Base-by-base conservation (phyloP, 2,797 vertebrate species). In the Hipposideros larvatus region DNA sequence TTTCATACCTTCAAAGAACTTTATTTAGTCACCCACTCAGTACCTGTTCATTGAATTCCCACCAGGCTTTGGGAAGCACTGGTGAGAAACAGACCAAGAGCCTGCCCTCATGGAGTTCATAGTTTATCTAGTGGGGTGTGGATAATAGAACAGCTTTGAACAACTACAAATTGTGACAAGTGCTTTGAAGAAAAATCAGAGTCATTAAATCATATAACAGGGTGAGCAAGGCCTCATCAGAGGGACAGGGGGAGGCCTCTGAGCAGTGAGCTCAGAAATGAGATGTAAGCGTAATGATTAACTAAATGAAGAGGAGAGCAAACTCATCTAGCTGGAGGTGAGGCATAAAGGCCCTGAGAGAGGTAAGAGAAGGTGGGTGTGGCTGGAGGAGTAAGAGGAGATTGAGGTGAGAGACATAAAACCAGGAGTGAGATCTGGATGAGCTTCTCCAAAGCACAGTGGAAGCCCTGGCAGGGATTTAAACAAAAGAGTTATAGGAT, bases 1-100 rank as follows among this genome's bases (percentile, higher is more conserved):
- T 95, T 97, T 97, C 90, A 94, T 66, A 16, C 10, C 22, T 71
- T 87, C 55, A 41, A 61, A 73, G 28, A 74, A 70, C 4, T 74
- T 95, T 34, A 22, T 73, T 46, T 51, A 79, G 51, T 34, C 18
- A 57, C 53, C 31, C 7, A 28, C 24, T 77, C 0, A 57, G 41
- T 24, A 55, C 31, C 28, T 83, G 28, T 15, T 71, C 31, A 24
- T 0, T 24, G 43, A 48, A 51, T 51, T 18, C 7, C 19, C 14
- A 53, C 24, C 19, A 37, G 7, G 4, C 24, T 94, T 68, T 79
- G 46, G 63, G 61, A 77, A 83, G 24, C 22, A 82, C 26, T n/a
- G n/a, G 34, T 53, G 79, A 68, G 18, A 2, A 71, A 73, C 15
- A 94, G n/a, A 70, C 41, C 4, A 18, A 37, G 83, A 77, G 89